Conservation (phyloP, 35 echinoderm and acorn worm species). For the Nesometra sesokonis region DNA sequence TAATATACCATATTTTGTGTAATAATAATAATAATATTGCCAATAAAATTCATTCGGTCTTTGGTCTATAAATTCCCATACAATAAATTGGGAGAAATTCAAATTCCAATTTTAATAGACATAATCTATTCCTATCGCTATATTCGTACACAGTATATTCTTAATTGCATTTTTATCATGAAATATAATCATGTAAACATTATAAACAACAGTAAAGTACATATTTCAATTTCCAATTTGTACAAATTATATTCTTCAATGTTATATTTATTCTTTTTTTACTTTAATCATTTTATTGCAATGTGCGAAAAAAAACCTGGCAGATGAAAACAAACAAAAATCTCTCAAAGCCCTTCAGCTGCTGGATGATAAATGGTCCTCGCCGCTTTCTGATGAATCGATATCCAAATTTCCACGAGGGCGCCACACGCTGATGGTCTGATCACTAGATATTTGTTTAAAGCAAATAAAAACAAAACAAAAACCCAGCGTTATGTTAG, state of each 20-base stretch:
- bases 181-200: neutral
- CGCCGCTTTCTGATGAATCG: neutral
- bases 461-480: neutral
- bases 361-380: neutral
- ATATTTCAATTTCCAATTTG: neutral
- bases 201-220: neutral
- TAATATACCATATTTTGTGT: neutral
- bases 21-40: neutral
- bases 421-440: slow-evolving; percentile 18
- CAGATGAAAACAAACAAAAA: neutral
- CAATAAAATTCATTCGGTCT: neutral
- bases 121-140: neutral
- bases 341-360: neutral
- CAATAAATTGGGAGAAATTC: neutral
- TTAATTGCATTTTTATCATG: neutral
- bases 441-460: slow-evolving; percentile 1
- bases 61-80: neutral
- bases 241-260: neutral
- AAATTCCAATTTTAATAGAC: neutral
- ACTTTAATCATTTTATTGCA: neutral
- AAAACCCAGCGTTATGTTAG: neutral
- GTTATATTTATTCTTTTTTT: neutral
- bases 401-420: slow-evolving; percentile 7
- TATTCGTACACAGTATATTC: neutral
- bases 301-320: neutral